These are phyloP conservation scores for Micropterix aruncella DNA, from an alignment of 2,888 invertebrate genomes.

Conservation along the genomic window DNA sequence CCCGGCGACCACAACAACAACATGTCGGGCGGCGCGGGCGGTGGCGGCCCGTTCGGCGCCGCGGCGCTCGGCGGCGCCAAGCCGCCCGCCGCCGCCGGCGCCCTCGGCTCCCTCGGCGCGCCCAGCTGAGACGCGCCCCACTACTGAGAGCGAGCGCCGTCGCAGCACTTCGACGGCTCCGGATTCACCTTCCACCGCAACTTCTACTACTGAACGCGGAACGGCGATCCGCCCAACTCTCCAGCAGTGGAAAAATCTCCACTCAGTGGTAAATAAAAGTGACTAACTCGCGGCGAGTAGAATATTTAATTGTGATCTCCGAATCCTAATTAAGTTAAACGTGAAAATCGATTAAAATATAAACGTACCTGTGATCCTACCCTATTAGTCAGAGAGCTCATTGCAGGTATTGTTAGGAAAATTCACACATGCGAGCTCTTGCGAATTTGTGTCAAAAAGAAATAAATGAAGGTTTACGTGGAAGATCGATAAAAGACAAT, in stretches of 20 bases:
- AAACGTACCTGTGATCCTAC: too few species aligned
- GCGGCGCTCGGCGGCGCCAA: constrained; percentile 21
- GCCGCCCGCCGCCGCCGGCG: constrained; percentile 41
- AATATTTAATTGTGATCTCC: constrained; percentile 13
- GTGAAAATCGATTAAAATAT: too few species aligned
- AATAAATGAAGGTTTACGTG: too few species aligned
- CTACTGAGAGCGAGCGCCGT: constrained; percentile 22
- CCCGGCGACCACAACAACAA: constrained; percentile 59
- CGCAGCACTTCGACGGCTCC: constrained; percentile 1
- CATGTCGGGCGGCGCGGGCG: constrained; percentile 33
- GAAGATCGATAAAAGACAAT: too few species aligned
- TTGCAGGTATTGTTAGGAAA: too few species aligned
- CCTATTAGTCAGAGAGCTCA: too few species aligned
- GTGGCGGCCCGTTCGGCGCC: constrained; percentile 21
- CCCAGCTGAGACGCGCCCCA: constrained; percentile 45
- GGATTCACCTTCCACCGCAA: neutral
- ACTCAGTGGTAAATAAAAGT: constrained; percentile 16
- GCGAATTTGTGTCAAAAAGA: too few species aligned
- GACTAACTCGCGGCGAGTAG: neutral
- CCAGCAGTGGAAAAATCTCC: constrained; percentile 33
- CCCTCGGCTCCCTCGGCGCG: constrained; percentile 41
- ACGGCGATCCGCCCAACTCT: constrained; percentile 24
- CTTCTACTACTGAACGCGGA: constrained; percentile 2
- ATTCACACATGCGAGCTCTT: too few species aligned
- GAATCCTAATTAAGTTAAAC: too few species aligned